Base-by-base conservation (phyloP, 2,888 invertebrate genomes). In the Stenchaetothrips biformis region DNA sequence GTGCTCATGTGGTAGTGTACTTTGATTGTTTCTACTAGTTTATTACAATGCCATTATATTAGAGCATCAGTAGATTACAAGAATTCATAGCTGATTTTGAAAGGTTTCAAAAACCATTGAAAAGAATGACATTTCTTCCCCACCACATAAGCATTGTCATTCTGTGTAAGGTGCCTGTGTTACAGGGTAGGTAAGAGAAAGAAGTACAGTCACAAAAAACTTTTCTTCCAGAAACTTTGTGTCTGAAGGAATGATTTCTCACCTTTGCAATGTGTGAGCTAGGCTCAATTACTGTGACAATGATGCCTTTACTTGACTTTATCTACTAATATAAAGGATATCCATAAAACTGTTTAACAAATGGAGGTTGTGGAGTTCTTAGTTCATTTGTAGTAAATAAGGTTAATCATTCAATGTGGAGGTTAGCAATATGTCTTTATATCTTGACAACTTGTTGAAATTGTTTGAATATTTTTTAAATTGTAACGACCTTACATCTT, bases 1-100 rank as follows among this genome's bases (percentile, higher is more conserved):
- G 9, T 74, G 67, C 67, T 74, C 67, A 74, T 74, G 21, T 74
- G 25, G 7, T 74, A 74, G 67, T 74, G 67, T 74, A 74, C 9
- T 74, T 11, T 74, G 25, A 74, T 59, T 37, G 37, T 37, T 37
- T 37, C 4, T 37, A 37, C 37, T 37, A 37, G 37, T 37, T 37
- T 37, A 37, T 37, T 1, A 37, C 37, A 37, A 37, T 37, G 37
- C 37, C 37, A 37, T 4, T 37, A 37, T 4, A 37, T 37, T 37
- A 37, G 37, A 37, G 37, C 37, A 37, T 37, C 37, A 2, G 37
- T 37, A 37, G 37, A 37, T 4, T 2, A 53, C 53, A 53, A 53
- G 53, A 13, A 13, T 53, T 13, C 11, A 11, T 53, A 18, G 16
- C 13, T 0, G 53, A 53, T 13, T 11, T 18, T 53, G 18, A 53